phyloP scores from a whole-genome alignment of 2,888 invertebrate species.

The Poecilobothrus nobilitatus region DNA sequence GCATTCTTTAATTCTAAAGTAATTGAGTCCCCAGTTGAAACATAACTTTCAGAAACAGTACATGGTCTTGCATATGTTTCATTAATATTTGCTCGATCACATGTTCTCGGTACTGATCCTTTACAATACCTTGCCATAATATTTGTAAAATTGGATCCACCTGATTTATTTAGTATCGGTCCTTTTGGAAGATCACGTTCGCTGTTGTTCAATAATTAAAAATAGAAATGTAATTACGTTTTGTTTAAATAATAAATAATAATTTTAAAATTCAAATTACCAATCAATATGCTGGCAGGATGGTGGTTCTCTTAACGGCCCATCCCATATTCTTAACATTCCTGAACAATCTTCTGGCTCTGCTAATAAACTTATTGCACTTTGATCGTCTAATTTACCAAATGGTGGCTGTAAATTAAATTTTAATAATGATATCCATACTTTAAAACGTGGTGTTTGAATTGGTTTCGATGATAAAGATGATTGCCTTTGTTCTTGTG shows the following conservation, averaged over 20 bases:
- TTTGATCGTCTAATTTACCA: constrained; percentile 40
- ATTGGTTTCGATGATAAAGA: constrained; percentile 33
- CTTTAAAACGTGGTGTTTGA: constrained; percentile 61
- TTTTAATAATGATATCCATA: constrained; percentile 80
- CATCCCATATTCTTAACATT: constrained; percentile 81
- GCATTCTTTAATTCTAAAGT: constrained; percentile 70
- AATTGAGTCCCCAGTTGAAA: constrained; percentile 71
- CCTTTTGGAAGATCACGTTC: constrained; percentile 39
- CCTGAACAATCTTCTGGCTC: constrained; percentile 68
- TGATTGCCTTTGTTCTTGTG: constrained; percentile 27
- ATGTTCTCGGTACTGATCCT: constrained; percentile 71
- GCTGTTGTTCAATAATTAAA: constrained; percentile 27
- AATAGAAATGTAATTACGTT: neutral
- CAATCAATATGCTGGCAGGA: constrained; percentile 74
- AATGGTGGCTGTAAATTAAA: constrained; percentile 69
- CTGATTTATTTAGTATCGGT: constrained; percentile 46
- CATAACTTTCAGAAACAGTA: constrained; percentile 69
- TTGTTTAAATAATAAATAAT: neutral
- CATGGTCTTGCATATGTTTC: constrained; percentile 59
- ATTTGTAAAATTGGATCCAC: constrained; percentile 59
- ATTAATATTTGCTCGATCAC: constrained; percentile 67
- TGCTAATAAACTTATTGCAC: constrained; percentile 44
- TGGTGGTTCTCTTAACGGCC: constrained; percentile 65
- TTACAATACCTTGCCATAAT: constrained; percentile 73
- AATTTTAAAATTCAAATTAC: constrained; percentile 50